Evolutionary conservation across 2,113 vertebrate genomes (phyloP).

Genomic region (Eurystomus gularis): DNA sequence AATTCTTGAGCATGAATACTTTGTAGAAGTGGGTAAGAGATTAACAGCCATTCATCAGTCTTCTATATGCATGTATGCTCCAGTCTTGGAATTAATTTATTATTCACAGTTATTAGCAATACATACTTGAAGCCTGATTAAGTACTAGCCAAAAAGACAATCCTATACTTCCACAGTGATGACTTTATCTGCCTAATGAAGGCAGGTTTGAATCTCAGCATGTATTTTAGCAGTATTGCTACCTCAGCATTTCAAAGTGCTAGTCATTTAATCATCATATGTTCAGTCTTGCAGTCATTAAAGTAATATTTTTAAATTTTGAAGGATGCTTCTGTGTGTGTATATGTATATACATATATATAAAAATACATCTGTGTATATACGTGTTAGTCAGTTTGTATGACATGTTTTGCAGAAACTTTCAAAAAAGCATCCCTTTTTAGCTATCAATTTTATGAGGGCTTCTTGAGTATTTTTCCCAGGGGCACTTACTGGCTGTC

Average conservation of each 20-base stretch:
- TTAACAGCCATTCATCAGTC: not conserved
- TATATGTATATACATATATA: not conserved
- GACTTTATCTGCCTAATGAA: constrained; percentile 29
- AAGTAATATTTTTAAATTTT: not conserved
- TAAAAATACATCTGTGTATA: accelerated
- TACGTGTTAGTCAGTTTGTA: not conserved
- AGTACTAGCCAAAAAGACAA: not conserved
- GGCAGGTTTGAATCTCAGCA: not conserved
- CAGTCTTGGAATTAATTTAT: not conserved
- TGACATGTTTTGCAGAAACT: not conserved
- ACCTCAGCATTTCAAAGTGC: not conserved
- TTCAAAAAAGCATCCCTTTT: not conserved
- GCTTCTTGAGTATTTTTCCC: not conserved
- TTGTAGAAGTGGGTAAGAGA: not conserved
- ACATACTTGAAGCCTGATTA: constrained; percentile 3
- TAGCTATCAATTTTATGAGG: not conserved
- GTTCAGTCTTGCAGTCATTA: not conserved
- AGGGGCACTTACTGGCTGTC: not conserved
- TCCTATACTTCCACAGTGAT: not conserved
- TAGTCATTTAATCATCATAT: not conserved
- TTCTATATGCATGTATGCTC: not conserved
- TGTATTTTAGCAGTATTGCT: not conserved
- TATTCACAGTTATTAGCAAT: constrained; percentile 28
- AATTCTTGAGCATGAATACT: not conserved
- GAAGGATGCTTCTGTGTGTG: not conserved